A percentile compares a stretch with the other conserved stretches of the same genome.
These are phyloP conservation scores for Acyrthosiphon pisum DNA, from an alignment of 1,140 invertebrate genomes.

Conservation along the genomic window DNA sequence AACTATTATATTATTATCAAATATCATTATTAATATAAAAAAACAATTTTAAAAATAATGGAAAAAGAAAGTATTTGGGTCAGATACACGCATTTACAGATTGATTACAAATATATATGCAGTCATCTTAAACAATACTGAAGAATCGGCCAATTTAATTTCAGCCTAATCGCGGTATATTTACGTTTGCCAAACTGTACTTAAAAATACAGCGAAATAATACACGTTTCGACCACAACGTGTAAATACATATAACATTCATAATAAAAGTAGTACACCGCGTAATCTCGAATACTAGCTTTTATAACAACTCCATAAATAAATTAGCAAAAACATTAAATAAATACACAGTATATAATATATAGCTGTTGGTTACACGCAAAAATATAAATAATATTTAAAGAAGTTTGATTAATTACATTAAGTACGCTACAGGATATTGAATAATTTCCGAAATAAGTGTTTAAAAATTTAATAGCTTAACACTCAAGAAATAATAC, in stretches of 20 bases:
- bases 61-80: not conserved
- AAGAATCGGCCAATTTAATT: slow-evolving; percentile 23
- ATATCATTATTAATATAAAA: not conserved
- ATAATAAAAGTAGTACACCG: not conserved
- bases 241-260: not conserved
- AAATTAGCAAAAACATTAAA: not conserved
- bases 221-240: not conserved
- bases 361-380: not conserved
- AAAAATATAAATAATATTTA: not conserved
- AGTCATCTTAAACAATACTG: not conserved
- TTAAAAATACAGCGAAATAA: slow-evolving; percentile 31
- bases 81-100: not conserved
- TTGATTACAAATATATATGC: slow-evolving; percentile 12
- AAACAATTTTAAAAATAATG: not conserved
- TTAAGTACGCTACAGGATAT: not conserved
- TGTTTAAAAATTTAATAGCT: no score
- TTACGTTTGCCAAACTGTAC: slow-evolving; percentile 21
- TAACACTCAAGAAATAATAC: not conserved
- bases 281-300: not conserved
- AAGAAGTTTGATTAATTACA: not conserved
- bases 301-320: slow-evolving; percentile 5
- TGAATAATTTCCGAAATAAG: not conserved
- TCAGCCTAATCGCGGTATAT: slow-evolving; percentile 19
- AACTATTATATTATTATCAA: not conserved
- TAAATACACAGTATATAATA: not conserved